phyloP scores from a whole-genome alignment of 2,113 vertebrate species.

The Piliocolobus tephrosceles region DNA sequence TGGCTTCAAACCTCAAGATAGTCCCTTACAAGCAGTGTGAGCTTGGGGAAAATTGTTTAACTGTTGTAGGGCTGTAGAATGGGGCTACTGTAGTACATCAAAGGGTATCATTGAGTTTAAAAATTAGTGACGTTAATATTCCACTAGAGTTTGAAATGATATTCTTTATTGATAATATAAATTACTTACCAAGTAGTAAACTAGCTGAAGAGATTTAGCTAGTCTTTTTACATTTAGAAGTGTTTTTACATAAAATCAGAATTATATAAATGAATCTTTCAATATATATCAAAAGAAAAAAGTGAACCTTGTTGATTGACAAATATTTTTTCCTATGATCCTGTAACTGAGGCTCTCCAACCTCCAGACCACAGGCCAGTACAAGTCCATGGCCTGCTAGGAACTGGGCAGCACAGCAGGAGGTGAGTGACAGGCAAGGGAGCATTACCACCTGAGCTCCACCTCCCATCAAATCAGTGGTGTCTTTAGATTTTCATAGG shows the following conservation, averaged over 20 bases:
- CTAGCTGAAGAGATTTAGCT: background rate
- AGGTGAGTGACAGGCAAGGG: too few species aligned
- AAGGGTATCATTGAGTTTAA: background rate
- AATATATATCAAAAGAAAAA: background rate
- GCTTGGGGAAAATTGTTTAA: background rate
- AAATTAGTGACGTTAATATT: background rate
- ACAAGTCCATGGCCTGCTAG: too few species aligned
- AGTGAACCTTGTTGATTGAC: background rate
- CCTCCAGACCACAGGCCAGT: too few species aligned
- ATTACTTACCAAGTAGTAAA: background rate
- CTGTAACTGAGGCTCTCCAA: too few species aligned
- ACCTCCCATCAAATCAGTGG: too few species aligned
- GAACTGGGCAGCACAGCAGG: too few species aligned
- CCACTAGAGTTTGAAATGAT: background rate
- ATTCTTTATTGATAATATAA: background rate
- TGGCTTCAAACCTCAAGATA: background rate
- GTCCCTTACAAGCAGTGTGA: background rate
- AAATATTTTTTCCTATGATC: background rate
- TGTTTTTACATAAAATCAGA: background rate
- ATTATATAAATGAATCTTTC: background rate
- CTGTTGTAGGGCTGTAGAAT: background rate
- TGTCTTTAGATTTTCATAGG: too few species aligned
- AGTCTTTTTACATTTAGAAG: background rate
- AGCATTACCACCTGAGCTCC: too few species aligned
- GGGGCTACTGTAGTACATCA: background rate